Conservation (phyloP, 2,113 vertebrate species). For the Catharus minimus region DNA sequence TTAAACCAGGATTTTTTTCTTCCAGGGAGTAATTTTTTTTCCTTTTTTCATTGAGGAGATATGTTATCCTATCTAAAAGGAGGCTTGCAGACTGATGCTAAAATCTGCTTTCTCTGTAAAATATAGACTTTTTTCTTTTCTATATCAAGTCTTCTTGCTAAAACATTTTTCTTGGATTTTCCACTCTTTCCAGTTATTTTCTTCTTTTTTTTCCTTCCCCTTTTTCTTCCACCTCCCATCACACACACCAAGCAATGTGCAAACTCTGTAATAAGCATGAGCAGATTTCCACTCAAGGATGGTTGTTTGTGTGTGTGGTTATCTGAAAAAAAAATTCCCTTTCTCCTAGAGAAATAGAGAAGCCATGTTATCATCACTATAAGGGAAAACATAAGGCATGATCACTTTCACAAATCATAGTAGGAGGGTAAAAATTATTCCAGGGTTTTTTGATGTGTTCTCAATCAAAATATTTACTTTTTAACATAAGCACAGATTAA, state of each 20-base stretch:
- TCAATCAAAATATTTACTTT: neutral
- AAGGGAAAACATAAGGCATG: neutral
- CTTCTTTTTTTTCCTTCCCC: neutral
- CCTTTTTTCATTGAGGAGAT: neutral
- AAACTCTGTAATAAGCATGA: neutral
- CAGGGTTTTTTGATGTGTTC: rapidly evolving
- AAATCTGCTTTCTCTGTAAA: neutral
- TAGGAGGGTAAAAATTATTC: neutral
- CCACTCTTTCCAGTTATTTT: neutral
- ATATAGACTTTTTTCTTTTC: neutral
- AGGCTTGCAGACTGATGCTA: neutral
- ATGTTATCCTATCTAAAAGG: neutral
- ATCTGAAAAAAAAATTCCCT: neutral
- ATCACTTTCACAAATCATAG: neutral
- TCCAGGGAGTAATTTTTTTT: slow-evolving; percentile 3
- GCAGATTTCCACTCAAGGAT: neutral
- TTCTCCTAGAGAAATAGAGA: neutral
- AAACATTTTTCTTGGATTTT: neutral
- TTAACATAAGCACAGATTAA: neutral
- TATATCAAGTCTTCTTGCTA: neutral
- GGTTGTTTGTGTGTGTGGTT: neutral
- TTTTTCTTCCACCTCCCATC: neutral
- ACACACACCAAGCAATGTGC: neutral
- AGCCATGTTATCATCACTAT: neutral
- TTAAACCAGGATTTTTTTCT: neutral